Base-by-base conservation (phyloP, 2,113 vertebrate genomes). In the Phyllopteryx taeniolatus region DNA sequence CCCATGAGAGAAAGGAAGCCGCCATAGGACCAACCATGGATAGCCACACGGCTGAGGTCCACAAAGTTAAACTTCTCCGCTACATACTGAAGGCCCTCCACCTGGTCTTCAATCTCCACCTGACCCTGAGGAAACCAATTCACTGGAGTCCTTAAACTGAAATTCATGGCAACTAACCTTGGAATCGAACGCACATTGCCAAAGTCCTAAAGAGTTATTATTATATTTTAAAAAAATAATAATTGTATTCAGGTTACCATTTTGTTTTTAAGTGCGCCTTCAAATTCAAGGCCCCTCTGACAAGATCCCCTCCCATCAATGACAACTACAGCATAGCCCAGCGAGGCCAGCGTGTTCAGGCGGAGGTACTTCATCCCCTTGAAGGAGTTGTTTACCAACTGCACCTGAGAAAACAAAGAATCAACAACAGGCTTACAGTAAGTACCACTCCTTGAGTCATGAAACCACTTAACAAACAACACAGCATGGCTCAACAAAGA, bases 1-100 rank as follows among this genome's bases (percentile, higher is more conserved):
- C 96, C 96, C 97, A 99, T 98, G 85, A 99, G 96, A 15, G 97
- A 98, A 2, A 99, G 95, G 70, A 98, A 99, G 9, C 97, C 97
- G 0, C 97, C 97, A 0, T 98, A 99, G 0, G 97, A 99, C 97
- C 96, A 99, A 84, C 97, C 97, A 0, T 99, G 97, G 79, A 99
- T 98, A 81, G 96, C 96, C 0, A 99, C 95, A 0, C 97, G 95
- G 86, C 93, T 95, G 85, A 98, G 85, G 91, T 99, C 97, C 5
- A 99, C 87, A 86, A 99, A 99, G 86, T 96, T 95, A 35, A 95
- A 98, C 90, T 96, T 97, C 82, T 97, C 94, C 0, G 97, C 95
- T 81, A 98, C 96, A 0, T 94, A 98, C 89, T 97, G 94, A 82
- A 99, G 89, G 63, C 97, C 97, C 83, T 99, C 96, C 85, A 99